Evolutionary conservation across 2,888 invertebrate species (phyloP), one percentile per base, ranked within the genome.

Genomic region (Euphydryas editha): DNA sequence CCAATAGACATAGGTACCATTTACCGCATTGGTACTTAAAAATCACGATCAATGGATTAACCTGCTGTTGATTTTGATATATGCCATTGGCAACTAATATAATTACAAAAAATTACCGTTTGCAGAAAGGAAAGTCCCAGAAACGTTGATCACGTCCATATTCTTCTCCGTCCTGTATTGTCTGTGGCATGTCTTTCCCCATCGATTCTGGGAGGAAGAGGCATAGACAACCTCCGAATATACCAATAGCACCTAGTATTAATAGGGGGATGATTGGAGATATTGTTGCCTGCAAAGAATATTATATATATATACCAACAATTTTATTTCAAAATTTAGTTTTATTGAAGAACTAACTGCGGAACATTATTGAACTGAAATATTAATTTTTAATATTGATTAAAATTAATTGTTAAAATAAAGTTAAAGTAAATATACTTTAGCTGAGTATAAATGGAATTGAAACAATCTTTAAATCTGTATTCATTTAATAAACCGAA

Each of bases 181-280:
- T 96, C 82, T 97, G 97, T 0, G 98, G 98, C 82, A 98, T 93
- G 72, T 96, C 95, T 70, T 96, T 95, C 72, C 96, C 96, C 73
- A 97, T 93, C 0, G 97, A 97, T 91, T 98, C 98, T 0, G 98
- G 97, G 3, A 98, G 88, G 73, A 96, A 95, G 0, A 98, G 90
- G 56, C 96, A 94, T 13, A 97, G 83, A 30, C 94, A 77, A 0
- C 97, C 97, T 0, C 97, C 97, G 0, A 95, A 60, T 8, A 97
- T 94, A 1, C 97, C 97, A 49, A 97, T 81, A 0, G 94, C 80
- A 0, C 98, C 98, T 39, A 98, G 90, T 49, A 98, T 95, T 1
- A 97, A 87, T 0, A 98, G 91, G 0, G 98, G 97, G 54, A 97
- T 88, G n/a, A 94, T 88, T 15, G 94, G 90, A 2, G 95, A 95